A percentile compares a stretch with the other conserved stretches of the same genome.
phyloP scores from a whole-genome alignment of 1,140 invertebrate species.

The Copidosoma floridanum region DNA sequence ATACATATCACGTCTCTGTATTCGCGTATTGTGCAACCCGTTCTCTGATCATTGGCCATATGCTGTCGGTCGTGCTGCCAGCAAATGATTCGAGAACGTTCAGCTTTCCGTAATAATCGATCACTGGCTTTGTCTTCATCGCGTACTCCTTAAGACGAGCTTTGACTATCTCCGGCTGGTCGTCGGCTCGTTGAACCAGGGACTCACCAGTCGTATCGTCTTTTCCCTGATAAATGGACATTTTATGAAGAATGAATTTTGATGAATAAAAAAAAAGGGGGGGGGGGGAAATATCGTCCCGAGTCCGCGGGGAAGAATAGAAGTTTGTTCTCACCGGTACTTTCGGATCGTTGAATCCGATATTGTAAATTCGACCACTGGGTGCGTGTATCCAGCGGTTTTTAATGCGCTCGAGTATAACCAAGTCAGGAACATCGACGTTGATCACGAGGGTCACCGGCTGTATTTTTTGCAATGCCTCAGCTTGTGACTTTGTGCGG shows the following conservation, averaged over 20 bases:
- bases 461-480: slow-evolving; percentile 67
- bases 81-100: slow-evolving; percentile 78
- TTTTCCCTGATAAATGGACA: slow-evolving; percentile 56
- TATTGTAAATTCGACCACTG: slow-evolving; percentile 91
- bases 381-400: slow-evolving; percentile 84
- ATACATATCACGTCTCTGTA: too few relatives aligned
- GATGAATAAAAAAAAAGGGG: not conserved
- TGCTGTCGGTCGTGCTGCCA: slow-evolving; percentile 65
- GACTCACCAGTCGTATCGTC: slow-evolving; percentile 92
- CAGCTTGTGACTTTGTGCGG: slow-evolving; percentile 81
- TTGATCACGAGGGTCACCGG: slow-evolving; percentile 83
- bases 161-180: slow-evolving; percentile 82
- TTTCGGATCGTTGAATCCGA: slow-evolving; percentile 92
- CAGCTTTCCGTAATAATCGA: slow-evolving; percentile 77
- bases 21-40: too few relatives aligned
- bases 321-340: slow-evolving; percentile 52
- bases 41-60: slow-evolving; percentile 51
- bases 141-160: slow-evolving; percentile 80
- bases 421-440: slow-evolving; percentile 84
- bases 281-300: not conserved
- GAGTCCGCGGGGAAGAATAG: too few relatives aligned
- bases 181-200: slow-evolving; percentile 84
- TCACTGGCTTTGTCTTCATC: slow-evolving; percentile 73
- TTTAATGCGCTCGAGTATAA: slow-evolving; percentile 81
- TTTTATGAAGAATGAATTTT: too few relatives aligned